Evolutionary conservation across 2,113 vertebrate genomes (phyloP).

Genomic region (Sander vitreus): DNA sequence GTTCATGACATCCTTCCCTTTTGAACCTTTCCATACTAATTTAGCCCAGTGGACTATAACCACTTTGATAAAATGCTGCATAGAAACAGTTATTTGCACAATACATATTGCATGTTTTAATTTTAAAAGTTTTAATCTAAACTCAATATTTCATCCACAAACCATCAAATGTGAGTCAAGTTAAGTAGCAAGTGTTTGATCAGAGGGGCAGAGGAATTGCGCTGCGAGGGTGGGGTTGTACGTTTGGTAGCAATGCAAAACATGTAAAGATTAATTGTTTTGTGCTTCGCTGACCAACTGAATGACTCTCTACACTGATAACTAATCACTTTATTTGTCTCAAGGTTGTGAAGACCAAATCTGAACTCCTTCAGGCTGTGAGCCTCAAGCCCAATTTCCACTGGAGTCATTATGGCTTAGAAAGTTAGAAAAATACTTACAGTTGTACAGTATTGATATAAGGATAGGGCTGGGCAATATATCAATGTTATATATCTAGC

Average conservation of each 20-base stretch:
- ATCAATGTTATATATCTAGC: too few relatives aligned
- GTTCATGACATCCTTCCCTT: not conserved
- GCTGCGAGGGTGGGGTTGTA: not conserved
- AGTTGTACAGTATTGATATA: not conserved
- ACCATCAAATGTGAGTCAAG: not conserved
- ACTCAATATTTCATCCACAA: not conserved
- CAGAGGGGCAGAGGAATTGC: not conserved
- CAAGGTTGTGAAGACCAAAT: not conserved
- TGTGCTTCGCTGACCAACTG: constrained; percentile 47
- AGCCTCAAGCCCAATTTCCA: not conserved
- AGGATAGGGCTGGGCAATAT: too few relatives aligned
- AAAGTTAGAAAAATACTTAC: too few relatives aligned
- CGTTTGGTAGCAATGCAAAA: constrained; percentile 21
- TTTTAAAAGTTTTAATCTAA: too few relatives aligned
- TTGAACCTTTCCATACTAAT: not conserved
- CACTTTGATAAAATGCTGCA: not conserved
- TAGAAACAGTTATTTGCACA: not conserved
- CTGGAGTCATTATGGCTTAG: not conserved
- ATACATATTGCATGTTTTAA: too few relatives aligned
- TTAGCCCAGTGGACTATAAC: not conserved
- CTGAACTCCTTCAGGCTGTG: not conserved
- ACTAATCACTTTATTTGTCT: constrained; percentile 13
- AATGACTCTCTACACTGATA: constrained; percentile 18
- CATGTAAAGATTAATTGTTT: constrained; percentile 58
- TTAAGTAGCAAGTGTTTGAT: not conserved